Percentiles rank a stretch among this genome's conserved stretches.
phyloP scores from a whole-genome alignment of 2,888 invertebrate species.

The Pecten maximus region DNA sequence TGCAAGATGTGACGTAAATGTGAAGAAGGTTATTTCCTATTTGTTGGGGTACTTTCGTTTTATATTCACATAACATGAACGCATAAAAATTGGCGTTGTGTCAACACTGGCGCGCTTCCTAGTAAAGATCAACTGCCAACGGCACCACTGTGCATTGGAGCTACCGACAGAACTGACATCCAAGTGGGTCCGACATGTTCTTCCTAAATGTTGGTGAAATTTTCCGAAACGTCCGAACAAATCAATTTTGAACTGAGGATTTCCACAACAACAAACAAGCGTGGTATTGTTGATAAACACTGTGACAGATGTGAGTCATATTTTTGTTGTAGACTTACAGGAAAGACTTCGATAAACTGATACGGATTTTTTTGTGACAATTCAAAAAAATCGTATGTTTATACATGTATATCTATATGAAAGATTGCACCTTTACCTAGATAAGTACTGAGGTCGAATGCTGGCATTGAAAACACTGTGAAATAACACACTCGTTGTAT shows the following conservation, averaged over 20 bases:
- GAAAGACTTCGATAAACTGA: too few species aligned
- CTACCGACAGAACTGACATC: background rate
- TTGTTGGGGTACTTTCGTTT: background rate
- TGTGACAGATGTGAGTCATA: background rate
- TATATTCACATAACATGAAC: background rate
- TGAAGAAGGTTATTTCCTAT: background rate
- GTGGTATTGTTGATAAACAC: background rate
- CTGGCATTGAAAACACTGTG: too few species aligned
- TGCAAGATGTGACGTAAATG: too few species aligned
- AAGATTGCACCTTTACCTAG: too few species aligned
- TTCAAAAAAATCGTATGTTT: too few species aligned
- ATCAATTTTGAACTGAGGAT: background rate
- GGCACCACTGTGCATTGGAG: background rate
- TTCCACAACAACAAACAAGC: slow-evolving; percentile 27
- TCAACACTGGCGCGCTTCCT: background rate
- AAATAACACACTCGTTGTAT: too few species aligned
- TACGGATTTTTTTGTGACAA: too few species aligned
- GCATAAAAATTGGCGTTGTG: background rate
- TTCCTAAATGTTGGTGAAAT: background rate
- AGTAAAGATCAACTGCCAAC: background rate
- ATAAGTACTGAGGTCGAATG: too few species aligned
- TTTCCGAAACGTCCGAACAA: slow-evolving; percentile 5
- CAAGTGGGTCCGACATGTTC: background rate
- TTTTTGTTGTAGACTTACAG: too few species aligned
- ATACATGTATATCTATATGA: too few species aligned